phyloP scores from a whole-genome alignment of 2,113 vertebrate species.

The Dryoscopus gambensis region DNA sequence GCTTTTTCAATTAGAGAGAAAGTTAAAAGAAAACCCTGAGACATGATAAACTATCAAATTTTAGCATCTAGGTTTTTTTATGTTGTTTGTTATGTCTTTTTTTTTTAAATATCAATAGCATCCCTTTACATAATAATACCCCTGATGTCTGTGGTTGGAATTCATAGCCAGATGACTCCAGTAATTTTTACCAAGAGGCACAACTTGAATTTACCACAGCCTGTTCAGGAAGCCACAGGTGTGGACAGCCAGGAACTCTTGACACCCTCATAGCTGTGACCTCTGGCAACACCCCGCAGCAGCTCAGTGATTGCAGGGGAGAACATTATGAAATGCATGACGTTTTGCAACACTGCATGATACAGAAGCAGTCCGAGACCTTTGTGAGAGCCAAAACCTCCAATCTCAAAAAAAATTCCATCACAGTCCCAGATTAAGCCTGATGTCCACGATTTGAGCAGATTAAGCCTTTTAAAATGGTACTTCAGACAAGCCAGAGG shows the following conservation, averaged over 20 bases:
- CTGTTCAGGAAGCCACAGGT: background rate
- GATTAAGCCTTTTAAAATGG: background rate
- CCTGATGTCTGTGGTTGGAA: background rate
- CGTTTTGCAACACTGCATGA: background rate
- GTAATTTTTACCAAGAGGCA: background rate
- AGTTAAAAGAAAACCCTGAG: constrained; percentile 61
- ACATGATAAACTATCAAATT: constrained; percentile 36
- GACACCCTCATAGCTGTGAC: background rate
- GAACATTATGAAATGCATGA: background rate
- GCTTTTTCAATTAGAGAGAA: constrained; percentile 67
- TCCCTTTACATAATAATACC: background rate
- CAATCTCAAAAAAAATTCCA: background rate
- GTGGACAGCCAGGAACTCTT: background rate
- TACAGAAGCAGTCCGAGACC: background rate
- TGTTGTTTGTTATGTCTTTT: background rate
- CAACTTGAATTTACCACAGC: background rate
- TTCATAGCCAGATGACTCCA: background rate
- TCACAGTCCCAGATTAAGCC: background rate
- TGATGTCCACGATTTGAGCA: background rate
- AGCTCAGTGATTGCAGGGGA: background rate
- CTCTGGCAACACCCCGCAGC: background rate
- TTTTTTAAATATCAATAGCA: background rate
- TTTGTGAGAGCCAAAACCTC: background rate
- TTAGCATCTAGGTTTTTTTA: background rate
- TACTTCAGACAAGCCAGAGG: background rate